Evolutionary conservation across 2,113 vertebrate genomes (phyloP), one percentile per base, ranked within the genome.

Genomic region (Cyphomyrus plagiostoma): DNA sequence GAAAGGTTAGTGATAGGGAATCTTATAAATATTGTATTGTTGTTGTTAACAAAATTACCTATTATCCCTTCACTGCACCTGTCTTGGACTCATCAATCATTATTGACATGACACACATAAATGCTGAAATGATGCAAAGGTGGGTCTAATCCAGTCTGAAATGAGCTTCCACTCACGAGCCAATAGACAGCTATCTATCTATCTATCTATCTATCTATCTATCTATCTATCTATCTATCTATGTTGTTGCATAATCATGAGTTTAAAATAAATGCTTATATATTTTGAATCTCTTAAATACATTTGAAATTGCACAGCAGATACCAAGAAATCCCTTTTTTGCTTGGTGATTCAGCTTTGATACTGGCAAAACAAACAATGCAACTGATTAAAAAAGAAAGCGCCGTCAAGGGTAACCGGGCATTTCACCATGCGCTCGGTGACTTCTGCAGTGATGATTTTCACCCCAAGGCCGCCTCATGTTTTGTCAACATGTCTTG

Each of bases 21-120:
- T 80, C 74, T 80, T 80, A 77, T 77, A 80, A 80, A 80, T 80
- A 80, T 80, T 80, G 17, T 80, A 80, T 80, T 35, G 17, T 80
- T 77, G 35, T 35, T 80, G 35, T 80, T 80, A 80, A 39, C 74
- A 80, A 35, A 80, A 80, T 39, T 35, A 80, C 30, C 6, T 80
- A 42, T 80, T 80, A 35, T 80, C 74, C 15, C 74, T 80, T 42
- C 15, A 80, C 35, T 80, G 30, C 74, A 39, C 30, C 74, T 80
- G 74, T 39, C 74, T 77, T 39, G 35, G 74, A 80, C 35, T 80
- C 35, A 80, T 80, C 74, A 80, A 15, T 80, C 74, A 80, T 42
- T 17, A 39, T 9, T 80, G 74, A 80, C 35, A 80, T 80, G 35
- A 42, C 74, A 15, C 13, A 80, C 35, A 80, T 39, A 80, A 80